Evolutionary conservation across 2,797 vertebrate genomes (phyloP), one percentile per base, ranked within the genome.

Genomic region (Selene dorsalis): DNA sequence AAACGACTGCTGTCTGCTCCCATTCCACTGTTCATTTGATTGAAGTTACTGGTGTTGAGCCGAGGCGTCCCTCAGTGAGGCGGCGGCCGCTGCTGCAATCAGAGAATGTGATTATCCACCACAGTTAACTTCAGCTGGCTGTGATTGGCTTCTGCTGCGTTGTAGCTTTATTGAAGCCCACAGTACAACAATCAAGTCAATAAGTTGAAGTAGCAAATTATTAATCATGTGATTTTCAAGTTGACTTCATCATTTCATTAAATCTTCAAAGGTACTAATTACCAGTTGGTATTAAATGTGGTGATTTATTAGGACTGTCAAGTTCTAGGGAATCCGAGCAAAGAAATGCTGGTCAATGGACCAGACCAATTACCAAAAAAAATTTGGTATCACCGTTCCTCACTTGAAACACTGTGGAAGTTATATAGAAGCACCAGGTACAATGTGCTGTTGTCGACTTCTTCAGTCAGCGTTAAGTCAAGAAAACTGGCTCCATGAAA

Each of bases 1-100:
- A 85, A 70, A 53, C 12, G 11, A 20, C 76, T 18, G 68, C 83
- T 65, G 72, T 73, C 86, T 77, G 80, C 77, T 77, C 71, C 62
- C 65, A 59, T 75, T 77, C 43, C 67, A 38, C 1, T 1, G 10
- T 52, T 73, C 69, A 39, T 16, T 6, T 69, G 77, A 80, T 58
- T 67, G 70, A 80, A 77, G 77, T 41, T 61, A 55, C 35, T 35
- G 75, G 71, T 45, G 59, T 58, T 53, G 67, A 55, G 39, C 60
- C 12, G 3, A 68, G 4, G 26, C 41, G 0, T 74, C 69, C n/a
- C 45, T 63, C 69, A 1, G 62, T 16, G 68, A 78, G 53, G 43
- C 47, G 20, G 53, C 2, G 52, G 55, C 18, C 6, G 7, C 32
- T n/a, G 70, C 66, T 24, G 55, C 45, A 47, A 66, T 30, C 10